phyloP scores from a whole-genome alignment of 2,888 invertebrate species.

The Vanessa cardui region DNA sequence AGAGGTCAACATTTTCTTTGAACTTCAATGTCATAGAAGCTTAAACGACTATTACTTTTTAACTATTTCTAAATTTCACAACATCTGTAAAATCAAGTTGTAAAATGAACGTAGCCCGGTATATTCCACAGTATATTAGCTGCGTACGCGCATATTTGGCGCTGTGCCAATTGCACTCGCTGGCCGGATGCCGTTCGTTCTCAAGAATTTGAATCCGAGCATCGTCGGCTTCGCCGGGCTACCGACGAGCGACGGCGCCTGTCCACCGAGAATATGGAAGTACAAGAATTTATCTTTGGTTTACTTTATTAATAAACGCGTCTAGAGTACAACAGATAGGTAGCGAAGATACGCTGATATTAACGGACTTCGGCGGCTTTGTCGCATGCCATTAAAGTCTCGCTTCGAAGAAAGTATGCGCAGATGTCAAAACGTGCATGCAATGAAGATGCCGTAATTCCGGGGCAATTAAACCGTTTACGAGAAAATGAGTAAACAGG shows the following conservation, averaged over 20 bases:
- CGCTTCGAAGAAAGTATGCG: conserved; percentile 9
- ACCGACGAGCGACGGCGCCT: conserved; percentile 14
- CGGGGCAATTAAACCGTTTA: conserved; percentile 27
- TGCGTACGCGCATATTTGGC: conserved; percentile 57
- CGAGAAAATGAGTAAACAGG: conserved; percentile 29
- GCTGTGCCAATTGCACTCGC: conserved; percentile 65
- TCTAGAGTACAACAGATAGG: not conserved
- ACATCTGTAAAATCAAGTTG: conserved; percentile 51
- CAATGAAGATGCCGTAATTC: conserved; percentile 30
- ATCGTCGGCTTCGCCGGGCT: conserved; percentile 28
- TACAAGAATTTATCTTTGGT: conserved; percentile 4
- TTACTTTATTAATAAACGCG: not conserved
- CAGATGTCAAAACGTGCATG: conserved; percentile 18
- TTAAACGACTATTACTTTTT: conserved; percentile 48
- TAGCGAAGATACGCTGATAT: not conserved
- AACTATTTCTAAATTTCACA: conserved; percentile 49
- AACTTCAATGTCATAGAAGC: conserved; percentile 47
- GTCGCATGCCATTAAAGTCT: not conserved
- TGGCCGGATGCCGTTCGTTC: conserved; percentile 62
- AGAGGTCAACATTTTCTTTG: conserved; percentile 42
- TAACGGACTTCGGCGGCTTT: not conserved
- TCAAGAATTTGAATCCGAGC: conserved; percentile 45
- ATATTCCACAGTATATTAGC: conserved; percentile 64
- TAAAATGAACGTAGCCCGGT: conserved; percentile 56
- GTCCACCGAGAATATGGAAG: conserved; percentile 13